Evolutionary conservation across 1,140 invertebrate species (phyloP), one percentile per base, ranked within the genome.

Genomic region (Drusus annulatus): DNA sequence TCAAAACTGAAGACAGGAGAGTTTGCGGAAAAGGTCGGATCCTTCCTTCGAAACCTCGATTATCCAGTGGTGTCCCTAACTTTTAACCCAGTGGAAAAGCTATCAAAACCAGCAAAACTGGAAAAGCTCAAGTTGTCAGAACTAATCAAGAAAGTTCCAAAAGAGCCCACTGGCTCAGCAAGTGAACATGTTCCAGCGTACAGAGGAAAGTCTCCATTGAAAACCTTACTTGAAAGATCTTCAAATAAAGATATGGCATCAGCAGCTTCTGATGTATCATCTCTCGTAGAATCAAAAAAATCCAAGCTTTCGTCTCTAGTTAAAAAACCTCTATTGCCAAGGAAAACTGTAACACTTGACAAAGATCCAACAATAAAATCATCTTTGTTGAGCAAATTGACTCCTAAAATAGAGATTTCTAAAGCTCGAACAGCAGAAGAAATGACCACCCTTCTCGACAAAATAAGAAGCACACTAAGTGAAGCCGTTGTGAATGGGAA

Each of bases 401-500:
- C 23, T 21, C 21, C 62, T 28, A 45, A 45, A 69, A 50, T 45
- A 69, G 65, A 45, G n/a, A 19, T 15, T 45, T n/a, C 63, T 6
- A 45, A 45, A 68, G 16, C 25, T 45, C 23, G 25, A 63, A 28
- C 36, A 69, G 36, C 65, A 17, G n/a, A 69, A 50, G 31, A 69
- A 19, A 45, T 69, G 17, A 31, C 28, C 13, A 50, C n/a, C 19
- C 7, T 69, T 8, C 36, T 69, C 3, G 65, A 69, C 15, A 69
- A 7, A 69, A 69, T 69, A 50, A 69, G 36, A 69, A 50, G 6
- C 23, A 69, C 65, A 7, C 21, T 69, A 69, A 51, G 45, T 19
- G 65, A 69, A 45, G 65, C 65, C 17, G 65, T 69, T 13, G 36
- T 69, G 7, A 21, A 69, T 6, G 65, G 65, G 5, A 69, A 69